Evolutionary conservation across 1,140 invertebrate genomes (phyloP).

Genomic region (Caerostris darwini): DNA sequence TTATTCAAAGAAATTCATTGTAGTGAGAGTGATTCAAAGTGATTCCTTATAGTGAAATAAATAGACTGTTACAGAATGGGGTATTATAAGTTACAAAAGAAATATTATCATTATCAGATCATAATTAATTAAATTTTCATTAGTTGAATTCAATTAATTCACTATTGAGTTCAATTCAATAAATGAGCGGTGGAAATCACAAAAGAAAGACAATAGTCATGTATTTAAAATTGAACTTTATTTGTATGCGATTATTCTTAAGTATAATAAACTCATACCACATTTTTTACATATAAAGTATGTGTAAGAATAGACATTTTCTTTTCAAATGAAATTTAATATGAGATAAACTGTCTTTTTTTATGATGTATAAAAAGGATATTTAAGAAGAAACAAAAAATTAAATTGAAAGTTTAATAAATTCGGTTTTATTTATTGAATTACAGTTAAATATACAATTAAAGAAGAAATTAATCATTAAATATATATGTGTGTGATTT

Average conservation of each 20-base stretch:
- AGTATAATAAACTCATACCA: slow-evolving; percentile 61
- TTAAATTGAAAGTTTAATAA: background rate
- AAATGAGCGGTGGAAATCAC: background rate
- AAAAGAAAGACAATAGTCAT: background rate
- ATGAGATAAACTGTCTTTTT: background rate
- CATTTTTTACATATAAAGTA: slow-evolving; percentile 44
- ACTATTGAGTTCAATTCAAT: background rate
- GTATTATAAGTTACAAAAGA: background rate
- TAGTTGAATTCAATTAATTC: background rate
- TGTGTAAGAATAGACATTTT: slow-evolving; percentile 20
- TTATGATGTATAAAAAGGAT: background rate
- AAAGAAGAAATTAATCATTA: background rate
- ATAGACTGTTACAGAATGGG: background rate
- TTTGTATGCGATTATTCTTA: slow-evolving; percentile 51
- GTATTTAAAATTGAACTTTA: slow-evolving; percentile 68
- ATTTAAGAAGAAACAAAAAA: background rate
- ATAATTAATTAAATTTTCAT: background rate
- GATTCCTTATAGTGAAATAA: background rate
- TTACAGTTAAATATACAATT: background rate
- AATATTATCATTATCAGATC: background rate
- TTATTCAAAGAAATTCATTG: no score
- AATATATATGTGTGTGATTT: background rate
- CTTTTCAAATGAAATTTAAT: slow-evolving; percentile 28
- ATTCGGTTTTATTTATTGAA: background rate
- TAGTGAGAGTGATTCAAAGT: no score